A percentile compares a stretch with the other conserved stretches of the same genome.
These are phyloP conservation scores for Tetramorium simillimum DNA, from an alignment of 1,140 invertebrate species.

Conservation along the genomic window DNA sequence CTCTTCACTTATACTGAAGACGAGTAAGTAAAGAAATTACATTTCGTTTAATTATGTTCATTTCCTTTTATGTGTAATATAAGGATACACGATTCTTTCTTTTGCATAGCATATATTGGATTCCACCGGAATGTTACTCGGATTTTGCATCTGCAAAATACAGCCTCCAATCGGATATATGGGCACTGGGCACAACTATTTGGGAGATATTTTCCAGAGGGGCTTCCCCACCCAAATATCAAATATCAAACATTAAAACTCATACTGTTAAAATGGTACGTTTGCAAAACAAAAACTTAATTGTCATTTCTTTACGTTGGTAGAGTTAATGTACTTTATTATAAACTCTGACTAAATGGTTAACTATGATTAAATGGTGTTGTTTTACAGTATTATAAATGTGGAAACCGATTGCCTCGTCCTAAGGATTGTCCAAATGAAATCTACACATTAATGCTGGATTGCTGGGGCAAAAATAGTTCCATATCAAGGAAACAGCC, in stretches of 20 bases:
- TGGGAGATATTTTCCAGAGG: constrained; percentile 96
- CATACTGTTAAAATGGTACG: constrained; percentile 80
- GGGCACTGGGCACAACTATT: constrained; percentile 95
- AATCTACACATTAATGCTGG: constrained; percentile 93
- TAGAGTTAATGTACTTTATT: background rate
- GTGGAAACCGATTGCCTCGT: constrained; percentile 90
- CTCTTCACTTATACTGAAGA: constrained; percentile 85
- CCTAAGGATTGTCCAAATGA: constrained; percentile 92
- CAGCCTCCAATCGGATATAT: constrained; percentile 91
- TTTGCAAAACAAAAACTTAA: constrained; percentile 10
- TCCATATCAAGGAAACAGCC: constrained; percentile 89
- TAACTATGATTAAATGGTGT: background rate
- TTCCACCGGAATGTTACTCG: constrained; percentile 92
- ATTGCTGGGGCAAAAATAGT: constrained; percentile 94
- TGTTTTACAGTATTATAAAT: constrained; percentile 87
- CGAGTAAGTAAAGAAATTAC: constrained; percentile 87
- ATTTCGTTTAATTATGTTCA: background rate
- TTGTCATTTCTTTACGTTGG: constrained; percentile 21
- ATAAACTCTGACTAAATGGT: background rate
- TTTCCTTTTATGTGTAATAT: background rate
- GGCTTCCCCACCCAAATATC: constrained; percentile 78
- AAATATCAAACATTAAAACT: constrained; percentile 57
- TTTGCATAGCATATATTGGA: constrained; percentile 91
- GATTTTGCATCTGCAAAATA: constrained; percentile 88
- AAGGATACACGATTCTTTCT: constrained; percentile 14